phyloP scores from a whole-genome alignment of 2,797 vertebrate genomes.

The Fundulus diaphanus region DNA sequence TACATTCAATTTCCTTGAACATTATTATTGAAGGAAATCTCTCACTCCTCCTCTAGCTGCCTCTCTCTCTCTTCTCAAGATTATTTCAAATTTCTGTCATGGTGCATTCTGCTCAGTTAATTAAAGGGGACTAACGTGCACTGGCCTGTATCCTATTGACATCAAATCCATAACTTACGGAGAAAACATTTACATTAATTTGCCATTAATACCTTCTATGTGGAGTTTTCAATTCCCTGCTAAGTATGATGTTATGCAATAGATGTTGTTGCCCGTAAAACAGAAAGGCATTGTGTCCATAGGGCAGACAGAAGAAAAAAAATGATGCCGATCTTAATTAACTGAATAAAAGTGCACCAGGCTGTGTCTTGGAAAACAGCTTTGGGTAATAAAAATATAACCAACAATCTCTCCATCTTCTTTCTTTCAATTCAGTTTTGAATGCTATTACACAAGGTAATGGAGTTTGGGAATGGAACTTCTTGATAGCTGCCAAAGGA shows the following conservation, averaged over 20 bases:
- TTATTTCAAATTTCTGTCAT: slow-evolving; percentile 80
- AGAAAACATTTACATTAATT: slow-evolving; percentile 82
- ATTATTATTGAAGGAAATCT: slow-evolving; percentile 80
- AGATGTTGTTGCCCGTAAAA: slow-evolving; percentile 74
- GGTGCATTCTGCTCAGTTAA: slow-evolving; percentile 83
- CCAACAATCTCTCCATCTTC: slow-evolving; percentile 85
- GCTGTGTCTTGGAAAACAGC: slow-evolving; percentile 81
- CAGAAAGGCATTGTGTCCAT: slow-evolving; percentile 66
- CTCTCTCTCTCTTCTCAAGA: slow-evolving; percentile 64
- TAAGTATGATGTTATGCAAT: slow-evolving; percentile 78
- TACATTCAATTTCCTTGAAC: slow-evolving; percentile 88
- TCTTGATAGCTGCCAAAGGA: slow-evolving; percentile 88
- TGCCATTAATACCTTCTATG: slow-evolving; percentile 77
- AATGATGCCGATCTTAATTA: slow-evolving; percentile 91
- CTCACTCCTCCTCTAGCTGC: slow-evolving; percentile 56
- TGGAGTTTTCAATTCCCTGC: slow-evolving; percentile 76
- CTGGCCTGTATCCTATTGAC: slow-evolving; percentile 84
- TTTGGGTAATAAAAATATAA: slow-evolving; percentile 85
- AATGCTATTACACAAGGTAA: slow-evolving; percentile 93
- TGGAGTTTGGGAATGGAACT: slow-evolving; percentile 91
- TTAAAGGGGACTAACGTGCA: slow-evolving; percentile 85
- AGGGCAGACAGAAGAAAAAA: slow-evolving; percentile 49
- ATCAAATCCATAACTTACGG: slow-evolving; percentile 83
- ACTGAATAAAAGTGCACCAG: slow-evolving; percentile 86
- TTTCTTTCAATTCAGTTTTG: slow-evolving; percentile 80